Conservation (phyloP, 2,888 invertebrate species). For the Argyresthia goedartella region DNA sequence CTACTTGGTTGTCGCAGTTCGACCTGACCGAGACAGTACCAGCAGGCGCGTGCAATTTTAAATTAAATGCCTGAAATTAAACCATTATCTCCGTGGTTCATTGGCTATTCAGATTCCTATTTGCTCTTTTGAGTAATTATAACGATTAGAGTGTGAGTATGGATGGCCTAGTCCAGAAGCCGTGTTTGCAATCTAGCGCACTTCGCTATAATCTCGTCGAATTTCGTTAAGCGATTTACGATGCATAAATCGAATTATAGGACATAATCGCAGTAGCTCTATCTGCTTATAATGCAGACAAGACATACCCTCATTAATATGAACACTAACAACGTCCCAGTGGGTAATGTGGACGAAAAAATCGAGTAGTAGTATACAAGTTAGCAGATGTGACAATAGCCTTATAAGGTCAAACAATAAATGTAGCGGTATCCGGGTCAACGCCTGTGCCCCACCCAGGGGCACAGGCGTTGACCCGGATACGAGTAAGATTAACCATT, state of each 20-base stretch:
- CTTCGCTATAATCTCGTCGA: conserved; percentile 1
- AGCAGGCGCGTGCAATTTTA: conserved; percentile 22
- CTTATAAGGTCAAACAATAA: background rate
- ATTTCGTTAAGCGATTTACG: conserved; percentile 1
- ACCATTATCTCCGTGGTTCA: conserved; percentile 19
- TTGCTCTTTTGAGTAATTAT: too few species aligned
- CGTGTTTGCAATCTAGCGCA: background rate
- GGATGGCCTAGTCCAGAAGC: background rate
- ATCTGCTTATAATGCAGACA: conserved; percentile 1
- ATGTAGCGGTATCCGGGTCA: too few species aligned
- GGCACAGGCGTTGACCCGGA: too few species aligned
- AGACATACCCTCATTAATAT: conserved; percentile 3
- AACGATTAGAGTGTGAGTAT: background rate
- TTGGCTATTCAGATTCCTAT: background rate
- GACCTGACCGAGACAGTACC: conserved; percentile 7
- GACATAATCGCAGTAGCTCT: background rate
- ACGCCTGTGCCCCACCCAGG: too few species aligned
- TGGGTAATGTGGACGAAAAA: background rate
- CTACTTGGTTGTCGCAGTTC: background rate
- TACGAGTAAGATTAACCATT: too few species aligned
- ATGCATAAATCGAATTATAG: conserved; percentile 1
- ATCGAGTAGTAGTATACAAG: background rate
- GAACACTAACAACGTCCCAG: background rate
- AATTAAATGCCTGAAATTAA: conserved; percentile 27
- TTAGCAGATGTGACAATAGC: background rate